Base-by-base conservation (phyloP, 2,888 invertebrate species). In the Iphiclides podalirius region DNA sequence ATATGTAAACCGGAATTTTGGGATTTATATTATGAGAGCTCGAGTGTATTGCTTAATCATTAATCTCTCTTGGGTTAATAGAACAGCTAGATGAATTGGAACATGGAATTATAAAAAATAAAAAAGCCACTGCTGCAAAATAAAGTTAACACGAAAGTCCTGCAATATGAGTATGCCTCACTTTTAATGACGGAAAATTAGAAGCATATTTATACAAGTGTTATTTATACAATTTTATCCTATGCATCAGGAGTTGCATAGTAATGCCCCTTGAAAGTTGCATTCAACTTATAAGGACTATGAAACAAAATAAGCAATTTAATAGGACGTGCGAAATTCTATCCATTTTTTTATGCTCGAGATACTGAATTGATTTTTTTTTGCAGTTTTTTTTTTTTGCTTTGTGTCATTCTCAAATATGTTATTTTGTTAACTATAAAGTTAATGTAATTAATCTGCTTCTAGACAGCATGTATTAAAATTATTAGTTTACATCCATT, bases 21-120 rank as follows among this genome's bases (percentile, higher is more conserved):
- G 80, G 76, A 76, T 76, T 59, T 75, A 74, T 75, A n/a, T n/a
- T n/a, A 71, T 72, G 79, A 79, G 76, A 80, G 75, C 77, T 79
- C 70, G 74, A 64, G 62, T 75, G 74, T 79, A 70, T 70, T 72
- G 84, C 82, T 81, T 82, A 69, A 70, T 66, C 66, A 66, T 69
- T 64, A 75, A 55, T 57, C 58, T 60, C 15, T 57, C 55, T 47
- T 44, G 51, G 58, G 55, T 50, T 55, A 53, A 57, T 79, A 81
- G 75, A 75, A 75, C 66, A 72, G 81, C 85, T 85, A 83, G 83
- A 76, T 74, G 73, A 72, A 61, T 63, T 68, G 66, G 63, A 67
- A 64, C 54, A 53, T 50, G 45, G 38, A 50, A 55, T 53, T 53
- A 54, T 55, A 55, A 52, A 43, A 57, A 59, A 54, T 55, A 55